phyloP scores from a whole-genome alignment of 2,113 vertebrate species.

The Pteropus alecto region DNA sequence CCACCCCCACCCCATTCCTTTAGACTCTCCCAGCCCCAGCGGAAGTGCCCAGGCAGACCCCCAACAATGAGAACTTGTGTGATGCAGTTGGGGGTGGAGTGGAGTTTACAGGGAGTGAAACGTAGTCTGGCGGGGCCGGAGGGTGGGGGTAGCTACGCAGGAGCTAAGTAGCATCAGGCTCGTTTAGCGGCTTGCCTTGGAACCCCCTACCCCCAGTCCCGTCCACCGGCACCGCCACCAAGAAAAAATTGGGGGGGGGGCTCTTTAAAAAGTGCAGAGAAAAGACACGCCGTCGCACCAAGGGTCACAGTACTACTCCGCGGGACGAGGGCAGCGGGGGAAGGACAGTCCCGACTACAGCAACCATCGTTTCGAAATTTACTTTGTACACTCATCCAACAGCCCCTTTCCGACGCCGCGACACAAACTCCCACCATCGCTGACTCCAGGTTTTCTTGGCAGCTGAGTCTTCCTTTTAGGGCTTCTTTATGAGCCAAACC shows the following conservation, averaged over 20 bases:
- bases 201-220: rapidly evolving
- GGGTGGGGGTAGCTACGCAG: background rate
- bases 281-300: constrained; percentile 43
- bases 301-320: constrained; percentile 42
- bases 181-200: background rate
- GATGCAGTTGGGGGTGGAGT: constrained; percentile 36
- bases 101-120: background rate
- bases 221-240: background rate
- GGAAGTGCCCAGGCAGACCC: constrained; percentile 64
- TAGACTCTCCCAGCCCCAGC: constrained; percentile 12
- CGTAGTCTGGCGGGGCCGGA: background rate
- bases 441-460: background rate
- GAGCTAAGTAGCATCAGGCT: background rate
- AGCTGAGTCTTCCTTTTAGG: background rate
- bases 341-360: background rate
- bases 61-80: constrained; percentile 74
- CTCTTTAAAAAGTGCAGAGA: constrained; percentile 46
- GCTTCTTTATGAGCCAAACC: background rate
- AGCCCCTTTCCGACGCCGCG: background rate
- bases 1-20: constrained; percentile 30
- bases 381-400: background rate
- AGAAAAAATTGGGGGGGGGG: background rate
- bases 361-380: background rate
- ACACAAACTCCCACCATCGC: background rate
- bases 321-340: background rate